Evolutionary conservation across 1,140 invertebrate species (phyloP).

Genomic region (Aporrectodea caliginosa): DNA sequence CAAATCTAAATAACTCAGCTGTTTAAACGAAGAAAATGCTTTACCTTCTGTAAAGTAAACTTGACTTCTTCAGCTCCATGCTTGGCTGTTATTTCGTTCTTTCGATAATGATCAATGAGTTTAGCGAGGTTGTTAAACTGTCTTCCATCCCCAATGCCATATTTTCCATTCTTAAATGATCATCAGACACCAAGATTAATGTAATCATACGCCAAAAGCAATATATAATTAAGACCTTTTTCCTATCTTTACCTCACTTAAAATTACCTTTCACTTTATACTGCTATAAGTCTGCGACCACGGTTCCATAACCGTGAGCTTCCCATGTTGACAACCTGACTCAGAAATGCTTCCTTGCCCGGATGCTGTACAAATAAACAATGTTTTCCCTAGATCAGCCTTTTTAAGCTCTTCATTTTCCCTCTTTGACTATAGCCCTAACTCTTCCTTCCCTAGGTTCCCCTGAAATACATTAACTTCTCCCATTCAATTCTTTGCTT

Average conservation of each 20-base stretch:
- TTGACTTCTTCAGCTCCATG: slow-evolving; percentile 72
- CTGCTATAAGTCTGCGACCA: no score
- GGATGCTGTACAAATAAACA: no score
- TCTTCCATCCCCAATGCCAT: slow-evolving; percentile 91
- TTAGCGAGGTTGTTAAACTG: slow-evolving; percentile 86
- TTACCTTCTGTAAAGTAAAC: slow-evolving; percentile 16
- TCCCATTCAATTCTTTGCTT: no score
- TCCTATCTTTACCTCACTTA: not conserved
- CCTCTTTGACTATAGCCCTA: no score
- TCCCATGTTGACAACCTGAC: no score
- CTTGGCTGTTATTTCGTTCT: slow-evolving; percentile 95
- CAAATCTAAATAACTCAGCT: not conserved
- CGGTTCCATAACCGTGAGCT: no score
- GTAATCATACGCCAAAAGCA: not conserved
- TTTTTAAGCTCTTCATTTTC: no score
- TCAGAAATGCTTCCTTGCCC: no score
- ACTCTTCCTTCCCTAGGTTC: not conserved
- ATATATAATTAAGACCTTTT: not conserved
- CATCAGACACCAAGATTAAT: slow-evolving; percentile 15
- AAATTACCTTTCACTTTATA: not conserved
- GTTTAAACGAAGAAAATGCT: not conserved
- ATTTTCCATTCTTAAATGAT: slow-evolving; percentile 73
- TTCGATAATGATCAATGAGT: slow-evolving; percentile 92
- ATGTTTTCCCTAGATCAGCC: no score
- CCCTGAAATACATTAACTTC: not conserved